Evolutionary conservation across 2,888 invertebrate species (phyloP).

Genomic region (Acleris literana): DNA sequence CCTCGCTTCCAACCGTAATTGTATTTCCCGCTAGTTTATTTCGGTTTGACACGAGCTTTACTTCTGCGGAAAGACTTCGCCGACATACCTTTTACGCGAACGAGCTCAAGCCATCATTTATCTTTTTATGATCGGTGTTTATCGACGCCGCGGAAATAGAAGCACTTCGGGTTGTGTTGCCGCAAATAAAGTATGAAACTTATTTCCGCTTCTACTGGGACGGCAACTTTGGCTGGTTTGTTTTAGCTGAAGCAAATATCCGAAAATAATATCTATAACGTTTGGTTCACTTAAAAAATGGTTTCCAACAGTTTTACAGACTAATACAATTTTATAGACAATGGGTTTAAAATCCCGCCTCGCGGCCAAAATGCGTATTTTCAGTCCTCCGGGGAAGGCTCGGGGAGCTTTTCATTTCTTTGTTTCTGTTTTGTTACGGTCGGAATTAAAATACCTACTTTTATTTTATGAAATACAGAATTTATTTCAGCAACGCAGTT

Average conservation of each 20-base stretch:
- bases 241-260: background rate
- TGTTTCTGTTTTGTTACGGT: conserved; percentile 16
- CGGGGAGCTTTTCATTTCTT: conserved; percentile 17
- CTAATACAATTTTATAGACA: background rate
- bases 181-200: background rate
- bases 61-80: conserved; percentile 53
- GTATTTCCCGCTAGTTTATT: conserved; percentile 69
- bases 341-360: conserved; percentile 7
- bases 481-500: background rate
- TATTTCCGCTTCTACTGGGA: background rate
- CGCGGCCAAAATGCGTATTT: conserved; percentile 8
- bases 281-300: background rate
- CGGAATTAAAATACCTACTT: conserved; percentile 16
- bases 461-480: conserved; percentile 12
- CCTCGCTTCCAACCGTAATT: conserved; percentile 61
- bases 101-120: conserved; percentile 20
- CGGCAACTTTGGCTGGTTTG: background rate
- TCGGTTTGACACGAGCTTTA: conserved; percentile 62
- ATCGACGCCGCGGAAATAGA: conserved; percentile 8
- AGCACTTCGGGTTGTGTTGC: conserved; percentile 10
- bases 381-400: conserved; percentile 21
- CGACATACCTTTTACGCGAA: conserved; percentile 51
- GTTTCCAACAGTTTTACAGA: background rate
- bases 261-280: background rate
- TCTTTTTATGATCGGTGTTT: conserved; percentile 30